Base-by-base conservation (phyloP, 1,140 invertebrate genomes). In the Steinernema khuongi region DNA sequence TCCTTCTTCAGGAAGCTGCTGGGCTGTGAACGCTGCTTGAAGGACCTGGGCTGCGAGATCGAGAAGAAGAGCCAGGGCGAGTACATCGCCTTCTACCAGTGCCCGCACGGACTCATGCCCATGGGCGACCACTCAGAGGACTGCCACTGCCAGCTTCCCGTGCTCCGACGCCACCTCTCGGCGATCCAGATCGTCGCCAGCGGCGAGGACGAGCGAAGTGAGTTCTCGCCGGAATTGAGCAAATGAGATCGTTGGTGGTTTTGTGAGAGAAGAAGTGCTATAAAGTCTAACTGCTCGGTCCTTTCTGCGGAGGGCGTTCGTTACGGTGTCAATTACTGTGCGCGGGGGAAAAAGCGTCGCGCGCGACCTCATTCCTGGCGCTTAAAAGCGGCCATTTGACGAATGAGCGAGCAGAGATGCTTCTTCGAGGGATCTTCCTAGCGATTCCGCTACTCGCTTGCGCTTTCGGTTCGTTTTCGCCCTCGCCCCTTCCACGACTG, bases 1-100 rank as follows among this genome's bases (percentile, higher is more conserved):
- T 26, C 0, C n/a, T 22, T 74, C 66, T 79, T 31, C 36, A 83
- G 81, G 36, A 84, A 84, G 67, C 60, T 84, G 68, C 73, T 84
- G 31, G 83, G 83, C 11, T 84, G 83, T 75, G 83, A 84, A 44
- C 50, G 81, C 7, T 84, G 83, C 70, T 67, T 84, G 22, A 74
- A 77, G 19, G 79, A 83, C 29, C 73, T 82, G 29, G 80, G 68
- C 19, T 84, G 83, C 70, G 83, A 85, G 70, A 73, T 84, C 19
- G 85, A 83, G 26, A 33, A 60, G n/a, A 69, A 75, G 7, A 72
- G 68, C 18, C 43, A 73, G 18, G 73, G 33, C 26, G 72, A 79
- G n/a, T 76, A 28, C 50, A 73, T 36, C 0, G 83, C 83, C 1
- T 84, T 81, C 72, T 81, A 83, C 69, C 80, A 84, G 68, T 84